Evolutionary conservation across 2,113 vertebrate species (phyloP), one percentile per base, ranked within the genome.

Genomic region (Typhlomys cinereus): DNA sequence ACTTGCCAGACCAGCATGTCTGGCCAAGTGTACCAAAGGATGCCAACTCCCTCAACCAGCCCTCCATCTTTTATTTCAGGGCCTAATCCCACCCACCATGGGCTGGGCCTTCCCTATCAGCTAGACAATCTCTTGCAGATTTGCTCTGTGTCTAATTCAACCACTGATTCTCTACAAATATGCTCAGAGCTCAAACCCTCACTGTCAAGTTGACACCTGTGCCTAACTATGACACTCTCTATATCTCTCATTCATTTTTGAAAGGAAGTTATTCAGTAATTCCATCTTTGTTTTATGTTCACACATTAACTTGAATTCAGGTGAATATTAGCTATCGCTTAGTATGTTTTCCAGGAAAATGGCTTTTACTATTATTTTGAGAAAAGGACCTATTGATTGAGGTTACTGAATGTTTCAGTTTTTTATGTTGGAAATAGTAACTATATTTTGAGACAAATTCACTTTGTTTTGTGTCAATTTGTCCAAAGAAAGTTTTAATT

Each of bases 351-450:
- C 23, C 36, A 20, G 52, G 83, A 62, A 18, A 50, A 85, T 34
- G 67, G 46, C 2, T 70, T 88, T 81, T 81, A 59, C 67, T 50
- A 54, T 64, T 75, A 80, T 50, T 91, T 88, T 85, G 66, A 79
- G 31, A 74, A 91, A 86, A 78, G 17, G 21, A 48, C 31, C 50
- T 78, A 13, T 44, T 18, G 70, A 1, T 41, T 69, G 69, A 85
- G n/a, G 31, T 46, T 89, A 61, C n/a, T 85, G 7, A 61, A 81
- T 69, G 39, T 86, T 93, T 91, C 14, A 29, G 23, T 94, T 85
- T 41, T 64, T 93, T 12, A 50, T 88, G 39, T 81, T 62, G 23
- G 57, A 94, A 81, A 81, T 85, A 85, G 8, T 85, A 61, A 48
- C 41, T 82, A 71, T 41, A 2, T 82, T 81, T 85, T 46, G 15